Conservation (phyloP, 2,113 vertebrate species). For the Urocynchramus pylzowi region DNA sequence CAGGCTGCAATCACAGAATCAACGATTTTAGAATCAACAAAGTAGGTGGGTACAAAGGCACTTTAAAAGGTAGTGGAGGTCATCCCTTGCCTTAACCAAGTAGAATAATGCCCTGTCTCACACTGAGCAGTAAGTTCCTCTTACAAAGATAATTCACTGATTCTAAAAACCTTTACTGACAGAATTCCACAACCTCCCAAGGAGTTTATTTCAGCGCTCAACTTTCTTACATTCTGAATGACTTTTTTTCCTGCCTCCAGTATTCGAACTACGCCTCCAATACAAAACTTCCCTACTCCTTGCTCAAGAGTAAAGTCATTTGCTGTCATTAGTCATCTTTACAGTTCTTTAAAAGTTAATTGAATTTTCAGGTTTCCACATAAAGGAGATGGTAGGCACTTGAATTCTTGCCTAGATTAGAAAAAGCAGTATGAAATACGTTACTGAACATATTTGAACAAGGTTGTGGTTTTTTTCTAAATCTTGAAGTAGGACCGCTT, state of each 20-base stretch:
- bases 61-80: background rate
- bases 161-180: background rate
- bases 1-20: background rate
- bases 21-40: background rate
- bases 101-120: background rate
- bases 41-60: background rate
- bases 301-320: background rate
- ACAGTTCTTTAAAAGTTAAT: background rate
- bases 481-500: background rate
- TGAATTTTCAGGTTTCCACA: background rate
- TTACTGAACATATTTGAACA: background rate
- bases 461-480: background rate
- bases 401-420: background rate
- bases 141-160: background rate
- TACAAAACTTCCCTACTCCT: background rate
- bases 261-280: background rate
- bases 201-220: background rate
- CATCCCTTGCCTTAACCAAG: background rate
- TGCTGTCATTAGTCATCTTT: background rate
- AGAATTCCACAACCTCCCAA: background rate
- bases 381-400: background rate
- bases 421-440: background rate
- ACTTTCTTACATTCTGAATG: background rate
- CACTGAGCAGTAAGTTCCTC: fast-evolving
- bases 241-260: background rate